Evolutionary conservation across 2,113 vertebrate genomes (phyloP).

Genomic region (Labeo rohita): DNA sequence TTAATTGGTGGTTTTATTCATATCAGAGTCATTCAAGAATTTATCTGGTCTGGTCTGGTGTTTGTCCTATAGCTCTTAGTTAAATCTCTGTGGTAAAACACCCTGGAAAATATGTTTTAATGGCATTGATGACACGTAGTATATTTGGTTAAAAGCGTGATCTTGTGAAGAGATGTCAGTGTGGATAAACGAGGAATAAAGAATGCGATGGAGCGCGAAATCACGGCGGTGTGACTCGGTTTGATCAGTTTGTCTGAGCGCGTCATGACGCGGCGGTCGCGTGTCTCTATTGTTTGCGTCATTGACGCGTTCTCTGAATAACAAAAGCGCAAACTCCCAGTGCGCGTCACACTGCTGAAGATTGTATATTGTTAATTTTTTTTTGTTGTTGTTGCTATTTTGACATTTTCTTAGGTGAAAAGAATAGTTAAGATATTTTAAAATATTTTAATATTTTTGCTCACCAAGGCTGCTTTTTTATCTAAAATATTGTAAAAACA

Average conservation of each 20-base stretch:
- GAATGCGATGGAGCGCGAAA: neutral
- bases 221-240: neutral
- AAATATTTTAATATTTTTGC: too few species aligned
- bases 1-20: neutral
- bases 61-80: neutral
- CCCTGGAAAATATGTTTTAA: neutral
- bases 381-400: too few species aligned
- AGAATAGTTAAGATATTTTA: too few species aligned
- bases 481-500: too few species aligned
- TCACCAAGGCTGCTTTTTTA: too few species aligned
- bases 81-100: neutral
- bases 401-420: too few species aligned
- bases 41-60: neutral
- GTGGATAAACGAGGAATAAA: neutral
- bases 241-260: neutral
- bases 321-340: slow-evolving; percentile 34
- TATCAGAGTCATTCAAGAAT: neutral
- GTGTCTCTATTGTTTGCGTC: slow-evolving; percentile 51
- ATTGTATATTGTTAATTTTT: too few species aligned
- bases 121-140: neutral
- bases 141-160: neutral
- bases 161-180: neutral
- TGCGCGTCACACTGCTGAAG: neutral
- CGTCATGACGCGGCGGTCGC: slow-evolving; percentile 46
- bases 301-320: slow-evolving; percentile 10